A percentile compares a stretch with the other conserved stretches of the same genome.
Evolutionary conservation across 1,140 invertebrate species (phyloP).

Genomic region (Drosophila kepulauana): DNA sequence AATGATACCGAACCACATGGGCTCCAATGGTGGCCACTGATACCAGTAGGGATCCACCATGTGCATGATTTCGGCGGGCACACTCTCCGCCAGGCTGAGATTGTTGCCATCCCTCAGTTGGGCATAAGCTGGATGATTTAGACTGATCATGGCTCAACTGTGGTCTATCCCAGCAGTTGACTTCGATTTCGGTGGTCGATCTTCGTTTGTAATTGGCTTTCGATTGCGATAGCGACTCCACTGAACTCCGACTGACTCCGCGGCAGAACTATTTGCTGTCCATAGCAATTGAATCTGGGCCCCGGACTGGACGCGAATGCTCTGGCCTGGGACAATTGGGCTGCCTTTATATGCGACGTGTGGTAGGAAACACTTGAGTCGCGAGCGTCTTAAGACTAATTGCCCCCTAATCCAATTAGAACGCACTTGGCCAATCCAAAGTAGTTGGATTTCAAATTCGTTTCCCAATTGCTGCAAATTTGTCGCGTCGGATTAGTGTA

Average conservation of each 20-base stretch:
- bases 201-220: slow-evolving; percentile 49
- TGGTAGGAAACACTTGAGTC: slow-evolving; percentile 54
- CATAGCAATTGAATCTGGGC: slow-evolving; percentile 60
- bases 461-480: slow-evolving; percentile 60
- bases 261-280: slow-evolving; percentile 60
- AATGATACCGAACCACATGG: slow-evolving; percentile 91
- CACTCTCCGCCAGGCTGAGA: slow-evolving; percentile 90
- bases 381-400: slow-evolving; percentile 72
- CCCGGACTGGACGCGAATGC: slow-evolving; percentile 66
- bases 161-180: slow-evolving; percentile 1
- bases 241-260: slow-evolving; percentile 15
- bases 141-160: slow-evolving; percentile 57
- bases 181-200: slow-evolving; percentile 40
- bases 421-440: slow-evolving; percentile 70
- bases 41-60: slow-evolving; percentile 90
- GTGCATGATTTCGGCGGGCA: slow-evolving; percentile 90
- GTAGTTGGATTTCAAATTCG: slow-evolving; percentile 48
- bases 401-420: slow-evolving; percentile 76
- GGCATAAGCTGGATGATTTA: slow-evolving; percentile 61
- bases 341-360: slow-evolving; percentile 58
- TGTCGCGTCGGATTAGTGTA: slow-evolving; percentile 63
- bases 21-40: slow-evolving; percentile 91
- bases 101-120: slow-evolving; percentile 86
- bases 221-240: slow-evolving; percentile 21
- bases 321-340: slow-evolving; percentile 9